Percentiles rank a stretch among this genome's conserved stretches.
Evolutionary conservation across 1,140 invertebrate species (phyloP).

Genomic region (Aradophagus sp.): DNA sequence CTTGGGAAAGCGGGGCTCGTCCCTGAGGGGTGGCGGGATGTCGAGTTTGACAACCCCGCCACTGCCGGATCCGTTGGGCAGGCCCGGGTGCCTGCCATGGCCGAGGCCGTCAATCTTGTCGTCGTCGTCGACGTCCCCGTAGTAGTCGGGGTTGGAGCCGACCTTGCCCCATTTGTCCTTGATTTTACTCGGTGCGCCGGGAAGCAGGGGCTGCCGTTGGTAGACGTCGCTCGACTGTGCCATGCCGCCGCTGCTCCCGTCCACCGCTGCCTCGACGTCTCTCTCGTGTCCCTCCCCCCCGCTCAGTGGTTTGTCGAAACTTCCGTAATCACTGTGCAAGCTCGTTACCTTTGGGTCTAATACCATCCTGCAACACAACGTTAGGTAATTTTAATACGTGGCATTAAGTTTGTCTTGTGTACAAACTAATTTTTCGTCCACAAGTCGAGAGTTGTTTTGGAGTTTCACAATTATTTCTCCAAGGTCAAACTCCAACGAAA

Average conservation of each 20-base stretch:
- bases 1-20: conserved; percentile 81
- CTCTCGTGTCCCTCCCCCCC: conserved; percentile 66
- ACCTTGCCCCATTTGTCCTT: conserved; percentile 71
- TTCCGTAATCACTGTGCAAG: conserved; percentile 77
- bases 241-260: conserved; percentile 70
- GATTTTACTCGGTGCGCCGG: conserved; percentile 67
- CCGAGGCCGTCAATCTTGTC: conserved; percentile 69
- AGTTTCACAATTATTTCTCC: too few relatives aligned
- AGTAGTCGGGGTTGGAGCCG: conserved; percentile 68
- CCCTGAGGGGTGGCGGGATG: conserved; percentile 76
- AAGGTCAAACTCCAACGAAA: too few relatives aligned
- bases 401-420: too few relatives aligned
- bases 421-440: too few relatives aligned
- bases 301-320: conserved; percentile 72
- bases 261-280: conserved; percentile 68
- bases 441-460: too few relatives aligned
- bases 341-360: conserved; percentile 75
- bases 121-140: conserved; percentile 73
- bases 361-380: conserved; percentile 77
- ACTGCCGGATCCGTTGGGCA: conserved; percentile 69
- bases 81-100: conserved; percentile 60
- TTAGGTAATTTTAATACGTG: too few relatives aligned
- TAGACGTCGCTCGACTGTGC: conserved; percentile 75
- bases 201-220: conserved; percentile 75
- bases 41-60: conserved; percentile 76